Evolutionary conservation across 1,140 invertebrate genomes (phyloP).

Genomic region (Rhopalosiphum padi): DNA sequence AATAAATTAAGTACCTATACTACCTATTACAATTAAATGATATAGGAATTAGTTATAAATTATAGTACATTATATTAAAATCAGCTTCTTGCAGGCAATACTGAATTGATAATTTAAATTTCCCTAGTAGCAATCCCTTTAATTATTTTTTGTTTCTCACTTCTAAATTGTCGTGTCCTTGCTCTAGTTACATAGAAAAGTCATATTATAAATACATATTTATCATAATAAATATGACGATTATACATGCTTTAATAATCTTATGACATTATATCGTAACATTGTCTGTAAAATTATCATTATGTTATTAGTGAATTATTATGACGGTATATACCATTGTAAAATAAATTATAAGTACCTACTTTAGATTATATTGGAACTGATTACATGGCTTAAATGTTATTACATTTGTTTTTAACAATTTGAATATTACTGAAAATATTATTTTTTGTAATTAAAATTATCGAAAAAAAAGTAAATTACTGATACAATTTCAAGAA

Average conservation of each 20-base stretch:
- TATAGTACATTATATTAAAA: neutral
- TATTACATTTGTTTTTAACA: neutral
- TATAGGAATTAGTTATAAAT: neutral
- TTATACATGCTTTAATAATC: conserved; percentile 29
- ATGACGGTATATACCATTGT: neutral
- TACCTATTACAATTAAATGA: neutral
- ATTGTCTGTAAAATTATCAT: conserved; percentile 16
- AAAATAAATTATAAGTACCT: neutral
- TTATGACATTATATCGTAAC: conserved; percentile 17
- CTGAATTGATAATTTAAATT: neutral
- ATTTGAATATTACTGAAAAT: neutral
- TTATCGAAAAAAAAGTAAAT: neutral
- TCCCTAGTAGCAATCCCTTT: neutral
- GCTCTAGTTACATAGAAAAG: neutral
- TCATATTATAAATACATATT: neutral
- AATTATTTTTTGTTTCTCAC: neutral
- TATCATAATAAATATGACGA: conserved; percentile 20
- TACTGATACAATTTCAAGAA: neutral
- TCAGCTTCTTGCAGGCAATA: neutral
- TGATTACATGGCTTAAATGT: neutral
- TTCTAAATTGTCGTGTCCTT: neutral
- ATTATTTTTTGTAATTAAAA: neutral
- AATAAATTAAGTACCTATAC: neutral
- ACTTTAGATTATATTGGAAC: neutral
- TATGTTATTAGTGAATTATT: neutral